A percentile compares a stretch with the other conserved stretches of the same genome.
Evolutionary conservation across 2,888 invertebrate species (phyloP).

Genomic region (Volucella zonaria): DNA sequence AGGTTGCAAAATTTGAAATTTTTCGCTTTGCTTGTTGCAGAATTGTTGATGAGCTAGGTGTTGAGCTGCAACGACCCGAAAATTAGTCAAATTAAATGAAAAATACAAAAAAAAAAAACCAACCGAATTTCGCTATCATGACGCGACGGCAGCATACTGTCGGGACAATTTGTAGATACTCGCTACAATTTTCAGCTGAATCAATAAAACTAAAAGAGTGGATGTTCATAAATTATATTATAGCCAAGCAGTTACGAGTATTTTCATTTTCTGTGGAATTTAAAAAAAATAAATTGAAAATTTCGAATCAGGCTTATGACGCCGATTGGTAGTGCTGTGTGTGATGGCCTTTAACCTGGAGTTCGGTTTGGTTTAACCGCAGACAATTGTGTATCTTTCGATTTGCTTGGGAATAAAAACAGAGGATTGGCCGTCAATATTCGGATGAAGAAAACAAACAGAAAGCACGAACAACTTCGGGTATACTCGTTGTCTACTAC

Average conservation of each 20-base stretch:
- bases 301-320: not conserved
- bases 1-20: conserved; percentile 40
- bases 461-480: not conserved
- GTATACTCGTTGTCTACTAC: not conserved
- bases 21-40: conserved; percentile 6
- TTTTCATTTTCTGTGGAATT: conserved; percentile 47
- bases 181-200: conserved; percentile 41
- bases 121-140: too few relatives aligned
- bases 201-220: conserved; percentile 36
- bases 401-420: conserved; percentile 22
- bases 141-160: not conserved
- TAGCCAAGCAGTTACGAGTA: conserved; percentile 3
- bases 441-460: conserved; percentile 8
- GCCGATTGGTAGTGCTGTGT: not conserved
- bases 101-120: not conserved
- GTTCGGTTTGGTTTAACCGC: conserved; percentile 33
- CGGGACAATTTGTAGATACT: conserved; percentile 2
- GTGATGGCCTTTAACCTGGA: conserved; percentile 58
- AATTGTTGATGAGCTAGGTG: conserved; percentile 46
- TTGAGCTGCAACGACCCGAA: conserved; percentile 22
- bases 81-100: conserved; percentile 6
- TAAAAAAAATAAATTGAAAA: conserved; percentile 29
- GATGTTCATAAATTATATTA: conserved; percentile 11
- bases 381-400: conserved; percentile 24
- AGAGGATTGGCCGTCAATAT: conserved; percentile 35